phyloP scores from a whole-genome alignment of 1,140 invertebrate species.

The Pseudomyrmex pallidus region DNA sequence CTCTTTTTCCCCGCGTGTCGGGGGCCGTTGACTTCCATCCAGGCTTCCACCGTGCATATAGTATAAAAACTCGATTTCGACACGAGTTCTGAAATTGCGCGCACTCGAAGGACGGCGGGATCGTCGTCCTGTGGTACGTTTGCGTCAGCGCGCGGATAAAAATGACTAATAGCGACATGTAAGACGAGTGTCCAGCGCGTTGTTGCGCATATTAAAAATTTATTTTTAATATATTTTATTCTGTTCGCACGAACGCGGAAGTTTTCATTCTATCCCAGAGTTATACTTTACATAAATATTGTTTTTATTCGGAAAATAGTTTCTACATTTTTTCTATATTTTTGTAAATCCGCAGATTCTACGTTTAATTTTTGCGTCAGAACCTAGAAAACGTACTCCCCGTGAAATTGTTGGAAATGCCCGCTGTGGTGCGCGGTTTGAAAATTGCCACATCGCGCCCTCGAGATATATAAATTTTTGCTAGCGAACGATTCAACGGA shows the following conservation, averaged over 20 bases:
- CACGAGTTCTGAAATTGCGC: not conserved
- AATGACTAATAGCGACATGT: not conserved
- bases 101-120: not conserved
- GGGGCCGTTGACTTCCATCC: constrained; percentile 20
- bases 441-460: constrained; percentile 3
- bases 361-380: not conserved
- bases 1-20: no score
- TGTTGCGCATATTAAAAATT: no score
- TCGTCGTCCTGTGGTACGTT: not conserved
- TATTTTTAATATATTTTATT: no score
- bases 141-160: not conserved
- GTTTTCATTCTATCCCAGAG: no score
- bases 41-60: constrained; percentile 6
- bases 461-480: not conserved
- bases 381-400: not conserved
- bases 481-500: constrained; percentile 17
- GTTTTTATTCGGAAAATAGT: not conserved
- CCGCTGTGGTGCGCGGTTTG: not conserved
- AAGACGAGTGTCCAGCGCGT: no score
- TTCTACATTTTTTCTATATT: no score
- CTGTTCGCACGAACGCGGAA: no score
- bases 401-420: not conserved
- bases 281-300: not conserved
- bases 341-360: not conserved
- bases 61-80: constrained; percentile 15